Evolutionary conservation across 2,888 invertebrate genomes (phyloP).

Genomic region (Dynastes tityus): DNA sequence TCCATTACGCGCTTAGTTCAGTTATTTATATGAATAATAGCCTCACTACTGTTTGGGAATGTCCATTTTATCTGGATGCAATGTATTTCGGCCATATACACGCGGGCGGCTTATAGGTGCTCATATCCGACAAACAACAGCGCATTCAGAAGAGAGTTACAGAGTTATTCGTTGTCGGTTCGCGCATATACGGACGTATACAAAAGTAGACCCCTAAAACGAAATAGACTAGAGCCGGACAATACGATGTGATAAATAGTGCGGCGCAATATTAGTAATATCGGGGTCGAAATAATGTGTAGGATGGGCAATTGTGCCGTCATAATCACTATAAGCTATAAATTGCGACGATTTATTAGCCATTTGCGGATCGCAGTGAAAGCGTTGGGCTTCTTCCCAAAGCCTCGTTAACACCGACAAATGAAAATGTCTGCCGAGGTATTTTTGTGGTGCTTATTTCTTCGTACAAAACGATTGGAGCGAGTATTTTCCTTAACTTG

Average conservation of each 20-base stretch:
- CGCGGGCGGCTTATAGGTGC: constrained; percentile 21
- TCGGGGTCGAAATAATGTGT: constrained; percentile 45
- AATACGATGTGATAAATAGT: constrained; percentile 48
- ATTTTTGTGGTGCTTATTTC: neutral
- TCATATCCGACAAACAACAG: constrained; percentile 22
- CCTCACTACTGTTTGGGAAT: constrained; percentile 32
- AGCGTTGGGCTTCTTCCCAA: constrained; percentile 6
- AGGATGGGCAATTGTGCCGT: constrained; percentile 58
- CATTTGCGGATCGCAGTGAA: constrained; percentile 45
- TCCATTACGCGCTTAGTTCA: constrained; percentile 26
- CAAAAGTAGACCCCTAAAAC: constrained; percentile 35
- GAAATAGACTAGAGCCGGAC: constrained; percentile 40
- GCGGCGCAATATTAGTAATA: constrained; percentile 51
- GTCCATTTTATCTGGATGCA: constrained; percentile 38
- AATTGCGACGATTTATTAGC: constrained; percentile 57
- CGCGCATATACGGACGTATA: constrained; percentile 11
- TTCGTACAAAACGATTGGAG: neutral
- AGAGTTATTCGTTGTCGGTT: constrained; percentile 36
- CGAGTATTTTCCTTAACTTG: no score
- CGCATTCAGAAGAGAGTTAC: constrained; percentile 37
- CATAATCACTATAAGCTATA: constrained; percentile 61
- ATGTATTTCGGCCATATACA: constrained; percentile 25
- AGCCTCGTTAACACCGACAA: no score
- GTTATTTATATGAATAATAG: constrained; percentile 45
- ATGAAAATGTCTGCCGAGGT: no score